A percentile compares a stretch with the other conserved stretches of the same genome.
Conservation (phyloP, 2,113 vertebrate genomes). For the Crypturellus undulatus region DNA sequence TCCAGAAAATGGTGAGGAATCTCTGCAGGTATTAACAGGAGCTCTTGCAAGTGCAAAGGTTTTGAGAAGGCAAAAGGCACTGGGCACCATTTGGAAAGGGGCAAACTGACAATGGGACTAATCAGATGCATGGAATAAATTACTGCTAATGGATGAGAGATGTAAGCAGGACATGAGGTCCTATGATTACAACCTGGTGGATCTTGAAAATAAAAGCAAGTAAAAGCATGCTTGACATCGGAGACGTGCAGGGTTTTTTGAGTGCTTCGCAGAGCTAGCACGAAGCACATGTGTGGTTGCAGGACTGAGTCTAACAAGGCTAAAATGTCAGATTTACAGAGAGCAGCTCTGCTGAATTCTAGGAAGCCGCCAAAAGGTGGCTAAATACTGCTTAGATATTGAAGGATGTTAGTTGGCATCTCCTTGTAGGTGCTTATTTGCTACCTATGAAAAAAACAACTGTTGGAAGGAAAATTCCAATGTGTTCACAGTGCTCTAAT, state of each 20-base stretch:
- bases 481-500: background rate
- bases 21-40: background rate
- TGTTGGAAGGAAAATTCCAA: background rate
- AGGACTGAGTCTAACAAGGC: background rate
- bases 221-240: background rate
- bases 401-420: background rate
- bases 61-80: background rate
- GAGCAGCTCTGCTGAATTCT: background rate
- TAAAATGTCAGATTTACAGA: background rate
- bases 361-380: background rate
- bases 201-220: background rate
- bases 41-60: background rate
- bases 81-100: background rate
- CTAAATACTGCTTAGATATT: background rate
- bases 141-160: rapidly evolving
- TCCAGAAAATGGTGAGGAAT: background rate
- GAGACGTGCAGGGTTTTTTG: background rate
- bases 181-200: background rate
- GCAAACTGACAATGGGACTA: rapidly evolving
- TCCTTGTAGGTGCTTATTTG: background rate
- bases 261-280: background rate
- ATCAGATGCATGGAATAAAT: background rate
- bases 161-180: background rate
- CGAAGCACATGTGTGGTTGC: background rate
- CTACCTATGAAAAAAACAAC: background rate